These are phyloP conservation scores for Phrynocephalus forsythii DNA, from an alignment of 2,797 vertebrate species.

Conservation along the genomic window DNA sequence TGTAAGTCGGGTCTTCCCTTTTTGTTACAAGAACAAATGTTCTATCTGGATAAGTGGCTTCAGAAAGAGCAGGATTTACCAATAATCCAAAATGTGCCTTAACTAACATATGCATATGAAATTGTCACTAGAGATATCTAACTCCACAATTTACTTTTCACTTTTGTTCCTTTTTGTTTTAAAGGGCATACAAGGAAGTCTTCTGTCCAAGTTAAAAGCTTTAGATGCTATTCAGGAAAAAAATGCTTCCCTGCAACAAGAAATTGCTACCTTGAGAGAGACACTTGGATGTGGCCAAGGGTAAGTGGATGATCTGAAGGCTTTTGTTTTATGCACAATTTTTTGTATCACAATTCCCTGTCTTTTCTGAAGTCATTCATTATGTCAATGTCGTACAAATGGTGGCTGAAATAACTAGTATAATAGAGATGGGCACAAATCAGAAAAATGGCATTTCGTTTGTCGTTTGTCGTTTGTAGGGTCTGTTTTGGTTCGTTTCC, in stretches of 20 bases:
- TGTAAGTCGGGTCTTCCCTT: no score
- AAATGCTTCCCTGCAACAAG: conserved; percentile 13
- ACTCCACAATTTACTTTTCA: not conserved
- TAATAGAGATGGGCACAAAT: no score
- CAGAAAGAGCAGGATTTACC: not conserved
- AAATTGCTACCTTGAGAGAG: conserved; percentile 34
- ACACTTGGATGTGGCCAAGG: conserved; percentile 34
- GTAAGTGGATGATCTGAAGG: conserved; percentile 56
- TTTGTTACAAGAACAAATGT: no score
- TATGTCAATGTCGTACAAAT: no score
- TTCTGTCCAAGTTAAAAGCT: conserved; percentile 57
- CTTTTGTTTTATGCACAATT: not conserved
- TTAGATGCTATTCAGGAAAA: conserved; percentile 25
- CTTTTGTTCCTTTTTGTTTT: conserved; percentile 17
- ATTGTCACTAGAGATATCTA: not conserved
- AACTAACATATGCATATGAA: not conserved
- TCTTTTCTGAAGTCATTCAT: not conserved
- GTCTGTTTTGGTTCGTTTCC: no score
- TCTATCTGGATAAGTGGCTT: not conserved
- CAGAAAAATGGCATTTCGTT: no score
- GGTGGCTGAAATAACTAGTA: not conserved
- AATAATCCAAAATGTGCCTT: not conserved
- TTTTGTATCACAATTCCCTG: not conserved
- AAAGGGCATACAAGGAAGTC: conserved; percentile 57
- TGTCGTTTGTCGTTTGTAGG: no score